Evolutionary conservation across 1,140 invertebrate species (phyloP).

Genomic region (Halictus rubicundus): DNA sequence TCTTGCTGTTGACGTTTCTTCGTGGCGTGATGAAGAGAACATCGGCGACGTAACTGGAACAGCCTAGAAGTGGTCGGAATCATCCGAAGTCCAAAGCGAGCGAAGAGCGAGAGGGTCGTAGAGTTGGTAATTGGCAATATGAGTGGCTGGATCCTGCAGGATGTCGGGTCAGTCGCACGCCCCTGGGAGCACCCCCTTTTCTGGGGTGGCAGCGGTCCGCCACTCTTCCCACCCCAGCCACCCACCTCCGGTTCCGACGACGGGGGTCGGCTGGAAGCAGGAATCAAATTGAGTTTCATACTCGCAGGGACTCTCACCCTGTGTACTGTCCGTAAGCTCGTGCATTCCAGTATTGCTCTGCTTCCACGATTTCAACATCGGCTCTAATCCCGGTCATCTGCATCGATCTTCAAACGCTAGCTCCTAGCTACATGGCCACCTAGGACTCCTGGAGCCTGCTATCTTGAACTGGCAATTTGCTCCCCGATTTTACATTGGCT

Average conservation of each 20-base stretch:
- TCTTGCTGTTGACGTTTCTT: conserved; percentile 45
- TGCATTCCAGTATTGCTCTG: conserved; percentile 55
- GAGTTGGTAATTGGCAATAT: conserved; percentile 81
- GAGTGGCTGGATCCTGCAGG: conserved; percentile 78
- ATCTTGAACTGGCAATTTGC: no score
- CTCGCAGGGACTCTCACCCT: conserved; percentile 72
- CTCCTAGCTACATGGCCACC: no score
- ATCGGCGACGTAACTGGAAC: conserved; percentile 69
- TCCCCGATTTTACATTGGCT: no score
- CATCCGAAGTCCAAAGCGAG: conserved; percentile 69
- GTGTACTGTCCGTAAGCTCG: conserved; percentile 54
- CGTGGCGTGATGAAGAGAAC: conserved; percentile 49
- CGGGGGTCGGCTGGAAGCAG: conserved; percentile 67
- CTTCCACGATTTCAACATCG: conserved; percentile 61
- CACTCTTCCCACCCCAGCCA: conserved; percentile 54
- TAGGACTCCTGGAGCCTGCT: no score
- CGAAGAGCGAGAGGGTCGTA: conserved; percentile 72
- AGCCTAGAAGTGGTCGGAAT: conserved; percentile 72
- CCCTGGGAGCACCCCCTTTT: conserved; percentile 76
- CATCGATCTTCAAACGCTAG: not conserved
- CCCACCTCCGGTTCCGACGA: conserved; percentile 61
- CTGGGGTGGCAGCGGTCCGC: conserved; percentile 66
- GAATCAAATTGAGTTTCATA: conserved; percentile 80
- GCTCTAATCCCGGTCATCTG: not conserved
- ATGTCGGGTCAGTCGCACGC: conserved; percentile 79